Conservation (phyloP, 2,797 vertebrate species). For the Mallotus villosus region DNA sequence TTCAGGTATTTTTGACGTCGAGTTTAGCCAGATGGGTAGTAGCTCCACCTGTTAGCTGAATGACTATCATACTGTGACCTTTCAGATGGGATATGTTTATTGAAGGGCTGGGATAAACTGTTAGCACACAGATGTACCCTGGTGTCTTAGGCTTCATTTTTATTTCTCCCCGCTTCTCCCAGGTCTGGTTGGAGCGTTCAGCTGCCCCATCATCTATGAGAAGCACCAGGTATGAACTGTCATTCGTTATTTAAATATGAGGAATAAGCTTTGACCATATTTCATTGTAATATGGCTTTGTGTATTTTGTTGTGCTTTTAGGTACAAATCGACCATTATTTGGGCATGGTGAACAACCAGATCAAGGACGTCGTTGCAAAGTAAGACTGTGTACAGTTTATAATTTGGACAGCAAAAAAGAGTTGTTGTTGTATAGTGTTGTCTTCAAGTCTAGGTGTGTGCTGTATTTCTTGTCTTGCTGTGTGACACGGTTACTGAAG, state of each 20-base stretch:
- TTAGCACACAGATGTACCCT: neutral
- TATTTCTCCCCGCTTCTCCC: constrained; percentile 33
- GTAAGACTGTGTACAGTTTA: constrained; percentile 72
- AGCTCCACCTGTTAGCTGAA: no score
- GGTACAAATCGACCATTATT: constrained; percentile 90
- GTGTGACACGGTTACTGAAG: constrained; percentile 1
- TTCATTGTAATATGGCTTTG: neutral
- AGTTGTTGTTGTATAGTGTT: neutral
- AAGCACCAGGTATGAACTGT: constrained; percentile 87
- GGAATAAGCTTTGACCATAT: neutral
- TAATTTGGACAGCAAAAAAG: no score
- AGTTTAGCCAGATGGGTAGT: no score
- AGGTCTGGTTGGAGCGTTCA: constrained; percentile 91
- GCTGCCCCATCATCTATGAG: constrained; percentile 92
- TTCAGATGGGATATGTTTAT: neutral
- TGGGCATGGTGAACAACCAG: constrained; percentile 85
- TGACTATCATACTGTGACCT: no score
- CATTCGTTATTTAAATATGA: neutral
- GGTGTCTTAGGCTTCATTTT: no score
- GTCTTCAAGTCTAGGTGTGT: neutral
- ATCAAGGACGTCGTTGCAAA: constrained; percentile 86
- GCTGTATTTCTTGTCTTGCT: neutral
- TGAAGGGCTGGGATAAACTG: neutral
- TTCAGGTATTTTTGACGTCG: no score
- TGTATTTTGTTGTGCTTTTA: constrained; percentile 57